phyloP scores from a whole-genome alignment of 2,797 vertebrate genomes.

The Myotis daubentonii region DNA sequence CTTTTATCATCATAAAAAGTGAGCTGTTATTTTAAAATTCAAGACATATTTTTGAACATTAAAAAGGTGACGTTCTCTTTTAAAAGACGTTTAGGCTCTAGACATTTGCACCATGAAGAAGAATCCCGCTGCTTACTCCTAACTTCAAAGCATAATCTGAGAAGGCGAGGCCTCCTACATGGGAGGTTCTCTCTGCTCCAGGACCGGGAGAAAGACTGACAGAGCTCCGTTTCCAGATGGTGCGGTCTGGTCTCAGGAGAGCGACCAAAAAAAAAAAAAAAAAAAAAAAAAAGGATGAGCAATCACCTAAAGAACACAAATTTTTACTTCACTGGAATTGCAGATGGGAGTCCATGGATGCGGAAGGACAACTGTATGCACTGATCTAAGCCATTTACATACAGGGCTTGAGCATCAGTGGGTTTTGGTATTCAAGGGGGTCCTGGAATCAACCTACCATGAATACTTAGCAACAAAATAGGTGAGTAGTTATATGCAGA shows the following conservation, averaged over 20 bases:
- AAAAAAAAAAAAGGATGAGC: background rate
- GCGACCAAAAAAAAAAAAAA: background rate
- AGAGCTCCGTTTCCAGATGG: background rate
- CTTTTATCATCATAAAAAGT: background rate
- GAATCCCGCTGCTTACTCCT: background rate
- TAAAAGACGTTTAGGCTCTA: background rate
- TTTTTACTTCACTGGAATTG: background rate
- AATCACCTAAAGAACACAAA: background rate
- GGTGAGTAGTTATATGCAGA: background rate
- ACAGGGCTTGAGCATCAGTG: background rate
- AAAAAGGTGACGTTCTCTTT: background rate
- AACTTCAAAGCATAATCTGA: background rate
- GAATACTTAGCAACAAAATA: background rate
- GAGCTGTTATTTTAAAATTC: background rate
- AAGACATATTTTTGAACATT: conserved; percentile 3
- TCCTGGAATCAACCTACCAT: background rate
- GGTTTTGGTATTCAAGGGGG: background rate
- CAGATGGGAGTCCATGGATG: background rate
- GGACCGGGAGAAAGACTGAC: background rate
- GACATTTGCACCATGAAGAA: background rate
- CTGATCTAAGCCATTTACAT: background rate
- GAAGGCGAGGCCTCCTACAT: background rate
- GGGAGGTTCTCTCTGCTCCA: background rate
- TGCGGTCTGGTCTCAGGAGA: background rate
- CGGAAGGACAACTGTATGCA: background rate